Conservation (phyloP, 2,113 vertebrate species). For the Coryphaenoides rupestris region DNA sequence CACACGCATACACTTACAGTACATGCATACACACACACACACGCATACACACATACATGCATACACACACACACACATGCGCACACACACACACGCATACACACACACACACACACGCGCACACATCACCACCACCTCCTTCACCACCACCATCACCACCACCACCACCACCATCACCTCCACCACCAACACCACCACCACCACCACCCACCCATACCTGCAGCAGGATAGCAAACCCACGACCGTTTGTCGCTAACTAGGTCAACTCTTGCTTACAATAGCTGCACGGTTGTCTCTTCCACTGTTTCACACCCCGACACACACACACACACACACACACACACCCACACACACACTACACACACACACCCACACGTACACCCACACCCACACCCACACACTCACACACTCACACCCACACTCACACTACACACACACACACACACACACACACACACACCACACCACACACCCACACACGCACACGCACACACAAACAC, state of each 20-base stretch:
- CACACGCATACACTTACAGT: constrained; percentile 10
- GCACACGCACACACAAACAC: too few species aligned
- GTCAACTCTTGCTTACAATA: constrained; percentile 57
- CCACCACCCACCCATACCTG: too few species aligned
- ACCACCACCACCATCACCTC: too few species aligned
- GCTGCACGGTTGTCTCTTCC: constrained; percentile 29
- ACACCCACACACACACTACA: too few species aligned
- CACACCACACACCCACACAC: too few species aligned
- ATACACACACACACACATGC: constrained; percentile 15
- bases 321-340: background rate
- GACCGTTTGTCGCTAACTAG: constrained; percentile 63
- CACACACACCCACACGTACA: too few species aligned
- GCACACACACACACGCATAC: constrained; percentile 2
- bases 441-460: background rate
- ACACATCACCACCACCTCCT: too few species aligned
- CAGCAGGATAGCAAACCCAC: constrained; percentile 56
- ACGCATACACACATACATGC: constrained; percentile 11
- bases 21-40: constrained; percentile 1
- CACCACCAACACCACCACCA: too few species aligned
- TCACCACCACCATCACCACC: too few species aligned
- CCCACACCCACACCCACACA: background rate
- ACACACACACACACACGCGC: constrained; percentile 19
- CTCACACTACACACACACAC: too few species aligned
- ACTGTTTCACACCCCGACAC: constrained; percentile 31
- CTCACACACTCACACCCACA: too few species aligned